Conservation (phyloP, 2,888 invertebrate species). For the Taphrorychus bicolor region DNA sequence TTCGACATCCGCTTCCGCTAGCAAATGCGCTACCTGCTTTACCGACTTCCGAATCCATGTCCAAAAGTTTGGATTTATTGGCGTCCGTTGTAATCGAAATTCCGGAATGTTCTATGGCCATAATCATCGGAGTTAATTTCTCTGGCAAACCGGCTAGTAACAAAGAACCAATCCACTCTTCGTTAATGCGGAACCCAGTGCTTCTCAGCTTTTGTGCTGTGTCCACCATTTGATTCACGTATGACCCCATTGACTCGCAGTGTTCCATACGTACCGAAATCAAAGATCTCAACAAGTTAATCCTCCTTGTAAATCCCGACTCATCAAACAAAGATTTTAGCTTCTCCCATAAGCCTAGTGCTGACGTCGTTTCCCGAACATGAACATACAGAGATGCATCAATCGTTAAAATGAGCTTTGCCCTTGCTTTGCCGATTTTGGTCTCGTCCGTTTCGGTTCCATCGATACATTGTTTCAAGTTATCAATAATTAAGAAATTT, state of each 20-base stretch:
- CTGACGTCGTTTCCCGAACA: neutral
- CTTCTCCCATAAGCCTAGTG: neutral
- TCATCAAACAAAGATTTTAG: no score
- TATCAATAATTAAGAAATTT: neutral
- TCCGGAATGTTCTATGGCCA: no score
- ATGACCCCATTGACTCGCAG: neutral
- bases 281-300: neutral
- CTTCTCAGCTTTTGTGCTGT: neutral
- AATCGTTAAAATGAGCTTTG: neutral
- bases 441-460: no score
- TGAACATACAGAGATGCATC: neutral
- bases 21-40: no score
- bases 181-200: no score
- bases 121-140: neutral
- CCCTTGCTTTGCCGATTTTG: neutral
- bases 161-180: neutral
- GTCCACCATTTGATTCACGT: no score
- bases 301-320: neutral
- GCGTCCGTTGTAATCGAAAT: neutral
- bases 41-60: neutral
- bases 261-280: neutral
- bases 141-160: neutral
- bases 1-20: no score
- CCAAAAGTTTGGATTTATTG: neutral
- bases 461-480: neutral